Base-by-base conservation (phyloP, 2,113 vertebrate species). In the Eulemur macaco region DNA sequence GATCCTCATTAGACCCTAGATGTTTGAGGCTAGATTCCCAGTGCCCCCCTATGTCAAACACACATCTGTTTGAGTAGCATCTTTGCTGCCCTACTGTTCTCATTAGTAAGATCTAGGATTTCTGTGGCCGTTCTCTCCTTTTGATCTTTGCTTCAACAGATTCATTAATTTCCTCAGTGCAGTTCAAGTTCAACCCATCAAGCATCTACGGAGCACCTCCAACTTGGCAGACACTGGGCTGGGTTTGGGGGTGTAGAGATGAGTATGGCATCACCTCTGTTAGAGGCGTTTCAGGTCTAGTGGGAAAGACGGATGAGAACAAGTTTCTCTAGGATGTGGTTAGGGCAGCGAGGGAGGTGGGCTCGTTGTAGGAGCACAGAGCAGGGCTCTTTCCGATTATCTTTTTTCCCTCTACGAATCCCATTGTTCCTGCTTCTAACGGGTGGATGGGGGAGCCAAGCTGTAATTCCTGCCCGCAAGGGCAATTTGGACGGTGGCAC, bases 41-140 rank as follows among this genome's bases (percentile, higher is more conserved):
- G 21, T 3, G 5, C 11, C 2, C 1, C 80, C 34, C 63, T 13
- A 0, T 7, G 0, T 23, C 45, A 63, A 45, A 58, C 52, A 39
- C 42, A 10, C 2, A 0, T 1, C 13, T 21, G 66, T 45, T 9
- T 64, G 29, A 15, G 12, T n/a, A 45, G 27, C 54, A 14, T 25
- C 31, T 20, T 50, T 84, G 80, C 25, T 66, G 1, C 34, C 76
- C 21, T 34, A 6, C 27, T 25, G 37, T 42, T 83, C 64, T n/a
- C 29, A 29, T 27, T 25, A 68, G 29, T 14, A 54, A 66, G 8
- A 34, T 71, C 39, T n/a, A 68, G 78, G 13, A 29, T 91, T 66
- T 56, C 78, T 78, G 12, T 73, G 60, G 9, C 27, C 12, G 34
- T 42, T 84, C n/a, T 80, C 18, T 56, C 34, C 21, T 10, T 56